Evolutionary conservation across 2,113 vertebrate species (phyloP).

Genomic region (Archilochus colubris): DNA sequence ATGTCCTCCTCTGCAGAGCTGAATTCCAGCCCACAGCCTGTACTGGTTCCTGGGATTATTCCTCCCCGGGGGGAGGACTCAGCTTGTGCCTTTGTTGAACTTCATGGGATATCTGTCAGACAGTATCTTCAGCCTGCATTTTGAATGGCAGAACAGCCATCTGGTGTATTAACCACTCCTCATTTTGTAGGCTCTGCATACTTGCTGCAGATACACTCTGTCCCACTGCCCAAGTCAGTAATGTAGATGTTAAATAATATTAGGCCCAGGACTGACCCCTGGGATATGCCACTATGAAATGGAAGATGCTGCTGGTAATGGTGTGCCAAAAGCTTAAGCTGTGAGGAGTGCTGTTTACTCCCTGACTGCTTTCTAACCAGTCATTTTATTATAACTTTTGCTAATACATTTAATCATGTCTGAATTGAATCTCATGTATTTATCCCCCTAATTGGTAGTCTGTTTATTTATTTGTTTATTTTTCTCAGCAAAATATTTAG

Average conservation of each 20-base stretch:
- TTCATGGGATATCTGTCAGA: background rate
- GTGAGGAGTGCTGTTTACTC: accelerated
- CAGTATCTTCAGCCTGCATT: background rate
- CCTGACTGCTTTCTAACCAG: background rate
- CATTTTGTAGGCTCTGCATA: background rate
- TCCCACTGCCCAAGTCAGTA: background rate
- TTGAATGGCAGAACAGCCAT: background rate
- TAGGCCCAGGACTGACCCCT: background rate
- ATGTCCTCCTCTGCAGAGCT: background rate
- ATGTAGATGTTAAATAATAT: background rate
- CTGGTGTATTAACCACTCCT: background rate
- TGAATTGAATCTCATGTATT: background rate
- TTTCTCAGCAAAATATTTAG: background rate
- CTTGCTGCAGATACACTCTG: background rate
- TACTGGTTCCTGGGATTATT: background rate
- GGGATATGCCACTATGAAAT: background rate
- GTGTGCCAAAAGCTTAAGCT: background rate
- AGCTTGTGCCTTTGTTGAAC: background rate
- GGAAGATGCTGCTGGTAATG: background rate
- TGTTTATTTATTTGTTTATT: background rate
- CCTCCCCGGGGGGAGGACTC: background rate
- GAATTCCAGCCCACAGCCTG: background rate
- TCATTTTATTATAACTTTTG: background rate
- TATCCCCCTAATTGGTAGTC: background rate
- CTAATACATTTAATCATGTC: background rate